phyloP scores from a whole-genome alignment of 2,113 vertebrate genomes.

The Heterotilapia buettikoferi region DNA sequence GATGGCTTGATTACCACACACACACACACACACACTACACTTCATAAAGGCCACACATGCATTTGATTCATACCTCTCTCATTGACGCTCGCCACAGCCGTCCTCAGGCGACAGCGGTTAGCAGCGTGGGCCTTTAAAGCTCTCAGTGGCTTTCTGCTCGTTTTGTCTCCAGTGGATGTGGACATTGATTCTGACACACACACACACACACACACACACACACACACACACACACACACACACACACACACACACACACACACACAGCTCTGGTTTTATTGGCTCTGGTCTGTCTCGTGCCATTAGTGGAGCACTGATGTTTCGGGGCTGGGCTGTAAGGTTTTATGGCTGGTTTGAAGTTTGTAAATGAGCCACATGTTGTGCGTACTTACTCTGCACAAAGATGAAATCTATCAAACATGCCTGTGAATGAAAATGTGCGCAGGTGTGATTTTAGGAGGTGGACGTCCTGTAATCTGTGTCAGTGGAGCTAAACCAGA shows the following conservation, averaged over 20 bases:
- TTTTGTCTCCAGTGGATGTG: neutral
- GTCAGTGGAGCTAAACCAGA: neutral
- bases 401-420: neutral
- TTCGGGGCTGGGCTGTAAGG: neutral
- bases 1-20: neutral
- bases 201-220: neutral
- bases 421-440: rapidly evolving
- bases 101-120: slow-evolving; percentile 16
- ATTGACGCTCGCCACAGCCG: neutral
- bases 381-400: neutral
- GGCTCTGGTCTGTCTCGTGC: neutral
- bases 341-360: neutral
- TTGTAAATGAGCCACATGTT: neutral
- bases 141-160: neutral
- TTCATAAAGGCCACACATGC: neutral
- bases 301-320: neutral
- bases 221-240: neutral
- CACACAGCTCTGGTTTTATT: neutral
- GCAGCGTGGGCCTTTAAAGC: neutral
- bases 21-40: neutral
- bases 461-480: neutral
- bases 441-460: neutral
- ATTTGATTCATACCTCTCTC: neutral
- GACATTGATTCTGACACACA: neutral
- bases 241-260: neutral